Conservation (phyloP, 2,797 vertebrate genomes). For the Chaetodon trifasciatus region DNA sequence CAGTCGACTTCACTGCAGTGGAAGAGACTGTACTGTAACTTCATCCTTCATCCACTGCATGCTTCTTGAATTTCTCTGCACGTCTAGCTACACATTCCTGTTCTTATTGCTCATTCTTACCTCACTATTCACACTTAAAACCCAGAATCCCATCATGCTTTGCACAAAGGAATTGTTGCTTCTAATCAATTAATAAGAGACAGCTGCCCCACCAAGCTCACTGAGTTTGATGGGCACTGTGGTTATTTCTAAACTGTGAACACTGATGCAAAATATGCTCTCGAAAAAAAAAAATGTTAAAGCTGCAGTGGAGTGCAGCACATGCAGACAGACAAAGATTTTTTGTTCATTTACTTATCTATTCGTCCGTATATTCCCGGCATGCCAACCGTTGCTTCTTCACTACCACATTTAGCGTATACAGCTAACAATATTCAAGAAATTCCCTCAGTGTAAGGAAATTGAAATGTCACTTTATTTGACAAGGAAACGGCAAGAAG, state of each 20-base stretch:
- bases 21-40: constrained; percentile 15
- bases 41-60: neutral
- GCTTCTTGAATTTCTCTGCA: neutral
- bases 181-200: constrained; percentile 6
- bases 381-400: neutral
- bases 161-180: neutral
- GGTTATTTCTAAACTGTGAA: neutral
- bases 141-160: neutral
- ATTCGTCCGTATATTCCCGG: neutral
- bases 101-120: neutral
- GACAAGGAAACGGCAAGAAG: neutral
- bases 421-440: neutral
- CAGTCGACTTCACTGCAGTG: constrained; percentile 12
- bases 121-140: neutral
- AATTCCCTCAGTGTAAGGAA: neutral
- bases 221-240: neutral
- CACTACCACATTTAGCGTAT: neutral
- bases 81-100: neutral
- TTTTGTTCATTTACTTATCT: neutral
- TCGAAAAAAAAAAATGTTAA: neutral
- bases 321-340: neutral
- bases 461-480: neutral
- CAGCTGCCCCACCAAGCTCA: neutral
- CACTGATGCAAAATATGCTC: neutral
- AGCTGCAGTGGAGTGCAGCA: neutral